Base-by-base conservation (phyloP, 2,797 vertebrate genomes). In the Danio jaintianensis region DNA sequence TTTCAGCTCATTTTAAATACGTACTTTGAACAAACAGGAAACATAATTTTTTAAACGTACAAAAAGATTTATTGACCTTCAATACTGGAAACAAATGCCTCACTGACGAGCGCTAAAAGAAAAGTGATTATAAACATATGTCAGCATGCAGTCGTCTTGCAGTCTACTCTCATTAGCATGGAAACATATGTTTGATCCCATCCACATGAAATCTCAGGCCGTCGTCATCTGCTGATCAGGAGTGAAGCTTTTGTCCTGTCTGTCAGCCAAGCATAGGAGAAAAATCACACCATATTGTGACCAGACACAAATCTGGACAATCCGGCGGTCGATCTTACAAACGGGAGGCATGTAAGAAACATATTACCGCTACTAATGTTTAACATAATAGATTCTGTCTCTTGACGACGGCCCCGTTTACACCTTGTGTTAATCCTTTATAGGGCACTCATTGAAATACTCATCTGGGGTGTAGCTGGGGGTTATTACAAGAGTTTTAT, bases 101-200 rank as follows among this genome's bases (percentile, higher is more conserved):
- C 52, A 20, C n/a, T 56, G 50, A 67, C 40, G 0, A 48, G 40
- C 20, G 29, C 45, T 18, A 38, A 72, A 45, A 59, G 22, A 59
- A 15, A 8, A 2, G 7, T 4, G 63, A 68, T 38, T 61, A 91
- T 89, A 91, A 92, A 89, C 92, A 91, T 91, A 92, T 92, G 92
- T 89, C 92, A 92, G 91, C 92, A 90, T 91, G 90, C 90, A 90
- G 89, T 90, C 91, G 90, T 92, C 91, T 91, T 90, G 91, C 90
- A 91, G 92, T 93, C 91, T 91, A 88, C 92, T 91, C 92, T 94
- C 90, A 92, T 93, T 93, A 93, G 90, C 92, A 92, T 91, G 91
- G 89, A 88, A 90, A 90, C 92, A 94, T 92, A 92, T 93, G 92
- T 90, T 85, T 86, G 89, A 92, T 92, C 91, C 90, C 91, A 91